These are phyloP conservation scores for Tipula confusa DNA, from an alignment of 2,888 invertebrate species.

Conservation along the genomic window DNA sequence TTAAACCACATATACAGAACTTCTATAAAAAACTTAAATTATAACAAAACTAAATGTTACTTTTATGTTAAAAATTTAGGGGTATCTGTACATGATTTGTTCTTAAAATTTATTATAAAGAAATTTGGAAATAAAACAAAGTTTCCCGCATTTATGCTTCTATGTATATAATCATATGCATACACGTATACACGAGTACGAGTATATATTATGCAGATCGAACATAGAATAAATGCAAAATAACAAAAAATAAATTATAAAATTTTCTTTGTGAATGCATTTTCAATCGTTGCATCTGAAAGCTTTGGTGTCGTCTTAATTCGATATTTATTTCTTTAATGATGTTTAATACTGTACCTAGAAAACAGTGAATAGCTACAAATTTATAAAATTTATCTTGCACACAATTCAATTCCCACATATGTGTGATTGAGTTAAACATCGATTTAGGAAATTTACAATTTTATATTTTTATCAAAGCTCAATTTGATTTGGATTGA, in stretches of 20 bases:
- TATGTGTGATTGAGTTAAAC: not conserved
- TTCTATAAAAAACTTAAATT: not conserved
- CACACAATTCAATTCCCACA: not conserved
- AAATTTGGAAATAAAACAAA: not conserved
- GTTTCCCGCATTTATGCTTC: not conserved
- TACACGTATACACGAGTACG: not conserved
- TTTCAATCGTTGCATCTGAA: not conserved
- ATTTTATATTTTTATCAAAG: not conserved
- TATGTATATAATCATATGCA: not conserved
- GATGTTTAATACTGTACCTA: not conserved
- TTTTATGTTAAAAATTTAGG: not conserved
- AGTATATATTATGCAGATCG: not conserved
- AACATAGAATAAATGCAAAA: not conserved
- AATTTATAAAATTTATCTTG: not conserved
- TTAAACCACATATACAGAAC: not conserved
- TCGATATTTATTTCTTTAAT: not conserved
- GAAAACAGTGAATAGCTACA: not conserved
- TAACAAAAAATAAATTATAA: not conserved
- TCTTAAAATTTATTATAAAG: not conserved
- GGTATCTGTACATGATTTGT: not conserved
- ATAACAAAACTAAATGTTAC: not conserved
- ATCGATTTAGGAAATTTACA: not conserved
- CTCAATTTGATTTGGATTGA: not conserved
- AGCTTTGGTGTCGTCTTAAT: not conserved
- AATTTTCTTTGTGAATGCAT: slow-evolving; percentile 12